These are phyloP conservation scores for Cyphomyrmex costatus DNA, from an alignment of 1,140 invertebrate genomes.

Conservation along the genomic window DNA sequence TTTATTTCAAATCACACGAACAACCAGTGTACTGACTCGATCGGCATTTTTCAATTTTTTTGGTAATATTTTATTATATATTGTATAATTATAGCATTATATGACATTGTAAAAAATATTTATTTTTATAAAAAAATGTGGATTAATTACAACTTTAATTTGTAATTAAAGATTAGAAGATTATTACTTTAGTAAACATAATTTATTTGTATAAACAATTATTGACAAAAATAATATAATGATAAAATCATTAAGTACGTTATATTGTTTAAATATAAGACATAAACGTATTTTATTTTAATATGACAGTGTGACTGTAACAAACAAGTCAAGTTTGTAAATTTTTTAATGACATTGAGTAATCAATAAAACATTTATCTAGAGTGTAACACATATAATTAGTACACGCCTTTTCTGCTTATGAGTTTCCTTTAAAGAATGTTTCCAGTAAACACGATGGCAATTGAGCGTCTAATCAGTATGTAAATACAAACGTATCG, in stretches of 20 bases:
- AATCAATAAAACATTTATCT: neutral
- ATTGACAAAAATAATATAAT: conserved; percentile 17
- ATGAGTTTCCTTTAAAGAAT: neutral
- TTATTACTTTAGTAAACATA: neutral
- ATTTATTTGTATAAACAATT: neutral
- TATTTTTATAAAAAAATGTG: neutral
- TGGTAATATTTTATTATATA: neutral
- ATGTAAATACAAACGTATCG: neutral
- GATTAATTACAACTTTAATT: neutral
- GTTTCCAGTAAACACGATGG: conserved; percentile 6
- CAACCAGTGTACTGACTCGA: too few species aligned
- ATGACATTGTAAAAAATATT: neutral
- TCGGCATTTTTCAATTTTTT: too few species aligned
- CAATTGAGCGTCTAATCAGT: neutral
- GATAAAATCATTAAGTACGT: neutral
- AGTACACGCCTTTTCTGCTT: conserved; percentile 8
- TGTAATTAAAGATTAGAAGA: too few species aligned
- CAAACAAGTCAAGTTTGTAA: conserved; percentile 9
- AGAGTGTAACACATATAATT: neutral
- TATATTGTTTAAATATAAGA: conserved; percentile 21
- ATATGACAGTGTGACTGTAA: conserved; percentile 9
- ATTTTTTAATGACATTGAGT: conserved; percentile 7
- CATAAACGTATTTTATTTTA: neutral
- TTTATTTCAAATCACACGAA: too few species aligned
- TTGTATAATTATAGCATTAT: neutral